These are phyloP conservation scores for Pteropus rufus DNA, from an alignment of 2,797 vertebrate genomes.

Conservation along the genomic window DNA sequence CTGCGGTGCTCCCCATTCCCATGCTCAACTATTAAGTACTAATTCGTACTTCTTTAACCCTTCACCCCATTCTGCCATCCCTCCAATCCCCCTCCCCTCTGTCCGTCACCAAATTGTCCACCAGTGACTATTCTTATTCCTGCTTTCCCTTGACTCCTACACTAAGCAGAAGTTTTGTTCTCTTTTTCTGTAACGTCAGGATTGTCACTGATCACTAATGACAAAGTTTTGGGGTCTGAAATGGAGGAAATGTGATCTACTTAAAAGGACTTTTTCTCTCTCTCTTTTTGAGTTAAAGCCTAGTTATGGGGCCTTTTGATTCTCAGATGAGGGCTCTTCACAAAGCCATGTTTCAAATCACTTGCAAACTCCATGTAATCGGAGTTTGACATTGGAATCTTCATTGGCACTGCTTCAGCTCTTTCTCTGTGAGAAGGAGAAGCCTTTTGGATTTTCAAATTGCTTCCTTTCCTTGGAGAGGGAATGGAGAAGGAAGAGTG, in stretches of 20 bases:
- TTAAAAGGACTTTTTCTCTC: not conserved
- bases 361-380: conserved; percentile 71
- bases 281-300: conserved; percentile 25
- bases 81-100: too few species aligned
- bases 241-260: conserved; percentile 29
- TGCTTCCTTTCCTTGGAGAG: conserved; percentile 65
- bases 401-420: conserved; percentile 68
- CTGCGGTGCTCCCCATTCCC: too few species aligned
- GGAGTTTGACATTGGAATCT: conserved; percentile 75
- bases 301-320: conserved; percentile 59
- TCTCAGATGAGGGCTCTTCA: conserved; percentile 57
- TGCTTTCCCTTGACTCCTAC: not conserved
- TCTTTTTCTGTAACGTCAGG: conserved; percentile 28
- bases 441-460: conserved; percentile 61
- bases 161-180: not conserved
- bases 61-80: too few species aligned
- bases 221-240: not conserved
- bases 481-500: not conserved
- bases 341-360: conserved; percentile 70
- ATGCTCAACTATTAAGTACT: too few species aligned
- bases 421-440: conserved; percentile 75
- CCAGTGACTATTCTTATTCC: not conserved
- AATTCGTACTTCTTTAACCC: too few species aligned
- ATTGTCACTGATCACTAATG: conserved; percentile 63
- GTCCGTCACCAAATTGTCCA: too few species aligned